These are phyloP conservation scores for Alosa sapidissima DNA, from an alignment of 2,797 vertebrate species.

Conservation along the genomic window DNA sequence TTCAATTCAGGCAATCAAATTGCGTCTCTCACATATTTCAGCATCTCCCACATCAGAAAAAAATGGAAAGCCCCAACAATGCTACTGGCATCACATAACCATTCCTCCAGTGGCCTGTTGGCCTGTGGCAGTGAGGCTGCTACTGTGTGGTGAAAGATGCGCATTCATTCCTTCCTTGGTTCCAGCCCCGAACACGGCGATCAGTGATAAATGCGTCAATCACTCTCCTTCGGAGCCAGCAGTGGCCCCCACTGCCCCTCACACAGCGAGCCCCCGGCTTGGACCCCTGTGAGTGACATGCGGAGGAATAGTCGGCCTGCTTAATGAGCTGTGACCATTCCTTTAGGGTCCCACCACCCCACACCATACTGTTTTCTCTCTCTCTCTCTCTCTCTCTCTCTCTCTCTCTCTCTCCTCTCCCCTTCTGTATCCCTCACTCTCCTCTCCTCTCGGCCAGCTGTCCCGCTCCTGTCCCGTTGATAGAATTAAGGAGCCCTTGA, in stretches of 20 bases:
- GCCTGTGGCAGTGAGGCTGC: background rate
- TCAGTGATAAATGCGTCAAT: conserved; percentile 65
- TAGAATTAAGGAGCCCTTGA: conserved; percentile 75
- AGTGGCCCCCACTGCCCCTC: conserved; percentile 55
- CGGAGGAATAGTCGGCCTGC: conserved; percentile 61
- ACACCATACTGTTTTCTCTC: background rate
- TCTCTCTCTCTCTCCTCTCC: background rate
- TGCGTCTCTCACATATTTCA: background rate
- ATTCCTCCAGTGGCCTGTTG: background rate
- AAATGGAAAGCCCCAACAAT: background rate
- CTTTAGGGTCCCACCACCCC: conserved; percentile 58
- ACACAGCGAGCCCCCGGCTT: conserved; percentile 32
- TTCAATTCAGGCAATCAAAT: background rate
- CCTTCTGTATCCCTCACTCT: background rate
- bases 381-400: background rate
- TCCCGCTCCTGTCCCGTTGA: conserved; percentile 57
- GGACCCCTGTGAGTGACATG: conserved; percentile 55
- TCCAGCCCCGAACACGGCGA: conserved; percentile 56
- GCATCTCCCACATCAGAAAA: background rate
- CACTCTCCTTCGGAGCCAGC: conserved; percentile 61
- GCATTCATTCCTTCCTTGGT: conserved; percentile 34
- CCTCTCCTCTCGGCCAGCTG: conserved; percentile 38
- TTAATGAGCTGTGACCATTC: conserved; percentile 68
- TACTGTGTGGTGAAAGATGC: background rate
- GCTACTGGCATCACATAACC: background rate